A percentile compares a stretch with the other conserved stretches of the same genome.
phyloP scores from a whole-genome alignment of 2,888 invertebrate genomes.

The Eurytoma californica region DNA sequence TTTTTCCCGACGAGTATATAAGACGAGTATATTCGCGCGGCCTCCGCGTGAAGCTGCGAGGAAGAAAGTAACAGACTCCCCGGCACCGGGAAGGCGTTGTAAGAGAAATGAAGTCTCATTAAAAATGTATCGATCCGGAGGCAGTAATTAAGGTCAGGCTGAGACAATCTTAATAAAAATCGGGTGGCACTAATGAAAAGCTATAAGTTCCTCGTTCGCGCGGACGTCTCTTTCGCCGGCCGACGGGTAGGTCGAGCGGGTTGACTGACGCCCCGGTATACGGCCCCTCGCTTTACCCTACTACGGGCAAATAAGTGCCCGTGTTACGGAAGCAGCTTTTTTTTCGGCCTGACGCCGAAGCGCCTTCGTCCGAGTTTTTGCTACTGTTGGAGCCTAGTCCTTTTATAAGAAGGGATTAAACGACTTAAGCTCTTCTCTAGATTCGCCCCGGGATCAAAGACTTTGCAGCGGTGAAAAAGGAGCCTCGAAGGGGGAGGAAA shows the following conservation, averaged over 20 bases:
- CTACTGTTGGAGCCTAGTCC: slow-evolving; percentile 2
- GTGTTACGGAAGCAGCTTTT: not conserved
- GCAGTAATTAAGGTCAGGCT: slow-evolving; percentile 4
- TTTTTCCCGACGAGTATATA: no score
- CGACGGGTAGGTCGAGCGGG: no score
- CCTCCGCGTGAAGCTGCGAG: no score
- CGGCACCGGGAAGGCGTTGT: not conserved
- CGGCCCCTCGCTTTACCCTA: no score
- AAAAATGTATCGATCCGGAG: not conserved
- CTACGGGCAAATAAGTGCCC: not conserved
- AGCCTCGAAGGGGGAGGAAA: no score
- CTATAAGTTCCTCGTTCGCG: slow-evolving; percentile 3
- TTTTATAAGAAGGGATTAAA: slow-evolving; percentile 37
- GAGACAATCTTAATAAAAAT: slow-evolving; percentile 12
- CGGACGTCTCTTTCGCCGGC: not conserved
- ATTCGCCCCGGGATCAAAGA: not conserved
- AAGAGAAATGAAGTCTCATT: not conserved
- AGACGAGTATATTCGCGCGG: no score
- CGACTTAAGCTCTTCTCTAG: slow-evolving; percentile 15
- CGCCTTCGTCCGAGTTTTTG: slow-evolving; percentile 12
- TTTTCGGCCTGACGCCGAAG: not conserved
- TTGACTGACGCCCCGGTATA: no score
- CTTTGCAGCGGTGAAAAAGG: not conserved
- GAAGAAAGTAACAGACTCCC: no score
- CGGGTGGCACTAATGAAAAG: slow-evolving; percentile 4